Conservation (phyloP, 1,140 invertebrate genomes). For the Cydia strobilella region DNA sequence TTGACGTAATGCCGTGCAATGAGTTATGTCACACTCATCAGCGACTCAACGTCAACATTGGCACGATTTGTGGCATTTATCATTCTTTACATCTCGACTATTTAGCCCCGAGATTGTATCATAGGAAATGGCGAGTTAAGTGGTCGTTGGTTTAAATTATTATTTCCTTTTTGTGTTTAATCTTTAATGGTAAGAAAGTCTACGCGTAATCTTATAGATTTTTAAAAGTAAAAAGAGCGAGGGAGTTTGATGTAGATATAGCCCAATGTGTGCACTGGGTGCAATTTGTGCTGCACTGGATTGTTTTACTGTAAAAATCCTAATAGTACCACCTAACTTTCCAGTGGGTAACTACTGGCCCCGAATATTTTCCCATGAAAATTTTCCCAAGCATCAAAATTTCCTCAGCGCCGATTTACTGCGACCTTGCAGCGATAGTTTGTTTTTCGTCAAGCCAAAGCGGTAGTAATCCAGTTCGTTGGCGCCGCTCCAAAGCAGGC, state of each 20-base stretch:
- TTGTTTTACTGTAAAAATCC: no score
- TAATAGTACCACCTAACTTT: no score
- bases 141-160: not conserved
- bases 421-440: conserved; percentile 45
- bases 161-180: not conserved
- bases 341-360: not conserved
- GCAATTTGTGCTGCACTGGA: no score
- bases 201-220: not conserved
- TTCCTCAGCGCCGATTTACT: not conserved
- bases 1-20: not conserved
- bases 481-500: conserved; percentile 60
- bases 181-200: not conserved
- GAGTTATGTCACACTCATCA: conserved; percentile 20
- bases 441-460: conserved; percentile 50
- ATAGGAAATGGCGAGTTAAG: not conserved
- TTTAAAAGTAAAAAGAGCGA: not conserved
- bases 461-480: conserved; percentile 45
- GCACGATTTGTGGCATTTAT: conserved; percentile 9
- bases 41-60: conserved; percentile 10
- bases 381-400: not conserved
- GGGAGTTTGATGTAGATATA: no score
- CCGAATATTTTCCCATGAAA: not conserved
- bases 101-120: conserved; percentile 11
- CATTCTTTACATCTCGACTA: not conserved
- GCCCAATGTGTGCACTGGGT: no score